Base-by-base conservation (phyloP, 37 sponge, comb jelly and placozoan genomes). In the Lycopodina hypogea region DNA sequence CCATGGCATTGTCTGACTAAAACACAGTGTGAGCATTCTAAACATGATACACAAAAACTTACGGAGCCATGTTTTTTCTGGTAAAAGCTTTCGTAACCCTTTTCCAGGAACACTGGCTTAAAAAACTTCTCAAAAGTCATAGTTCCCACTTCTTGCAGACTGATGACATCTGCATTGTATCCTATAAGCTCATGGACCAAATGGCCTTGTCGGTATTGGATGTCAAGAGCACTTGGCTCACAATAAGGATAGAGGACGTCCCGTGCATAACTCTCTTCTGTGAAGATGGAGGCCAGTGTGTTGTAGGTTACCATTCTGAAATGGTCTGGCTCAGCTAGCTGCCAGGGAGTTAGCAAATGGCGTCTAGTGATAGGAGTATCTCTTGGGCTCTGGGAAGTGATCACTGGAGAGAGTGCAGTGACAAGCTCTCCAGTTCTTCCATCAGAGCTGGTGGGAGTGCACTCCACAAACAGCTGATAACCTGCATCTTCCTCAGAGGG, bases 291-390 rank as follows among this genome's bases (percentile, higher is more conserved):
- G 41, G 94, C 88, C 11, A 94, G 79, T 22, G 89, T 87, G 78
- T 94, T 94, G 84, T 94, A 94, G 21, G 88, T 86, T 18, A 94
- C 80, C 37, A 94, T 85, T 34, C 94, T 83, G n/a, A 94, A 59
- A 40, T 81, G 41, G 45, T 81, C 74, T 0, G 40, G 56, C 2
- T 45, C 72, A 9, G 69, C 33, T 32, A 85, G 40, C 1, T 48
- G 75, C 14, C 48, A 21, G 0, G 87, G 85, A 33, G 88, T 90
- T 18, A 61, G 55, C 21, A 76, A 69, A 36, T 90, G 88, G 26
- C 85, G 42, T 58, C 68, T 42, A 22, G 71, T 62, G 0, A 87
- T 81, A 3, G 86, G 79, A 21, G 56, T 65, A 22, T 61, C 24
- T 2, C 21, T 78, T 1, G 57, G 72, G 0, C 60, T 17, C 19